These are phyloP conservation scores for Sardinella longiceps DNA, from an alignment of 2,797 vertebrate genomes.

Conservation along the genomic window DNA sequence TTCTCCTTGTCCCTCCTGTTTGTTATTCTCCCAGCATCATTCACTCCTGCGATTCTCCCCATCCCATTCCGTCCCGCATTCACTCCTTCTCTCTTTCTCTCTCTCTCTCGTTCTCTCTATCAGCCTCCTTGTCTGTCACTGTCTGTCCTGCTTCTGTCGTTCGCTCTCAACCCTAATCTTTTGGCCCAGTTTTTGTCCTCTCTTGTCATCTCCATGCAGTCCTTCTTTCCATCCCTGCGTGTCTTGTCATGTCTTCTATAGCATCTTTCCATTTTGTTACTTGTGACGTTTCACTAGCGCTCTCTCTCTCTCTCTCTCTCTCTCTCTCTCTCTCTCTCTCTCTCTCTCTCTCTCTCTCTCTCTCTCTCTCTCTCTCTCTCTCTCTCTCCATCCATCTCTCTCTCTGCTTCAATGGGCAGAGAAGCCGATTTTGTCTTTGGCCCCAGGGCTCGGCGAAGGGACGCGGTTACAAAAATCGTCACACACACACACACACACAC, in stretches of 20 bases:
- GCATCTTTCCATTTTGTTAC: neutral
- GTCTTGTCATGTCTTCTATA: neutral
- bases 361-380: neutral
- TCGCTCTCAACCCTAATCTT: neutral
- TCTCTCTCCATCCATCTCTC: neutral
- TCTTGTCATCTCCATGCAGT: neutral
- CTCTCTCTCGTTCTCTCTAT: neutral
- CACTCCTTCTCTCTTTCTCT: neutral
- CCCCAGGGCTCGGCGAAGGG: neutral
- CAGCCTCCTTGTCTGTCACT: neutral
- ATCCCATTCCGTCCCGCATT: neutral
- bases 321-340: constrained; percentile 1
- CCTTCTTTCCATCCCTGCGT: neutral
- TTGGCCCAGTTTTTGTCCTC: neutral
- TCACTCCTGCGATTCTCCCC: neutral
- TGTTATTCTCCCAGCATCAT: neutral
- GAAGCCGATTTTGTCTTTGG: neutral
- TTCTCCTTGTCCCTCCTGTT: neutral
- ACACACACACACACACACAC: neutral
- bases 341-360: neutral
- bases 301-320: constrained; percentile 21
- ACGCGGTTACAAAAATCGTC: constrained; percentile 6
- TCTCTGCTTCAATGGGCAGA: neutral
- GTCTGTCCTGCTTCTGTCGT: neutral
- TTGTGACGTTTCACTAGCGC: neutral